phyloP scores from a whole-genome alignment of 1,140 invertebrate species.

The Ooceraea biroi region DNA sequence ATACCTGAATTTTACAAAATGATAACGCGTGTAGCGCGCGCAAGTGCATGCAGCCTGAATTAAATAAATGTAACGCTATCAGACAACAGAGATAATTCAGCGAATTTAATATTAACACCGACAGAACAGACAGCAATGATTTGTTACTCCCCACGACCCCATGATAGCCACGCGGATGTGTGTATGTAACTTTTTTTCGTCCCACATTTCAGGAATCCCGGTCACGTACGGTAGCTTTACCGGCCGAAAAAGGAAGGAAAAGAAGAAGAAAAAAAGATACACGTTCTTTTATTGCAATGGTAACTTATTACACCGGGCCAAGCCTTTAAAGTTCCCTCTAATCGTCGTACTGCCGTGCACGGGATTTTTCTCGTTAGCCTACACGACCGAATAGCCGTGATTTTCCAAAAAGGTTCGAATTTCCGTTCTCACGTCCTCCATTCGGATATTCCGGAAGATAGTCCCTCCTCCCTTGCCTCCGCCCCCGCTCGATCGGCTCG shows the following conservation, averaged over 20 bases:
- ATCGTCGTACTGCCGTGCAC: constrained; percentile 59
- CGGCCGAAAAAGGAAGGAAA: constrained; percentile 58
- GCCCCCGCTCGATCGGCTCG: no score
- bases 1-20: constrained; percentile 1
- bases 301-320: constrained; percentile 67
- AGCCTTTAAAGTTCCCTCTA: constrained; percentile 73
- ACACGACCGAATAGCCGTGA: constrained; percentile 52
- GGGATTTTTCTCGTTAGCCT: constrained; percentile 70
- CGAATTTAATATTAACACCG: constrained; percentile 43
- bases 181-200: constrained; percentile 49
- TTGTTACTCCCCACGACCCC: constrained; percentile 21
- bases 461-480: no score
- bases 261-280: neutral
- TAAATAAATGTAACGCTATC: constrained; percentile 22
- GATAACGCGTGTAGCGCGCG: constrained; percentile 13
- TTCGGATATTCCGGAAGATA: constrained; percentile 7
- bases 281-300: constrained; percentile 43
- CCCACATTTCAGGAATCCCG: constrained; percentile 55
- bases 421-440: neutral
- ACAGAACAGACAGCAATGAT: constrained; percentile 54
- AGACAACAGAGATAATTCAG: constrained; percentile 29
- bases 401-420: constrained; percentile 59
- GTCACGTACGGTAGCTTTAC: constrained; percentile 72
- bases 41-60: neutral
- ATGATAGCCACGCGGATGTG: constrained; percentile 45